phyloP scores from a whole-genome alignment of 2,888 invertebrate species.

The Pediacus dermestoides region DNA sequence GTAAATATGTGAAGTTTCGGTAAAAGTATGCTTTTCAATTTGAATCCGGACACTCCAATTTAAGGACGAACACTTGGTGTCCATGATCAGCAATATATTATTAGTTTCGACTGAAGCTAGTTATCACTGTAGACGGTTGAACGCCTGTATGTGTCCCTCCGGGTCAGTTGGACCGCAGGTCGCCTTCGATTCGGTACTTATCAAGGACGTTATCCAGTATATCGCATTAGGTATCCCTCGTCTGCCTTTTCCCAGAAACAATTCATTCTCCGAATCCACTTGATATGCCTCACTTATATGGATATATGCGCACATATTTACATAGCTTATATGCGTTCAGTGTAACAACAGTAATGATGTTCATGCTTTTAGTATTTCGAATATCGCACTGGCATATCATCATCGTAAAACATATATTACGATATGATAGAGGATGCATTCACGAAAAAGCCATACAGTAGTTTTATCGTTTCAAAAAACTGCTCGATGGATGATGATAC shows the following conservation, averaged over 20 bases:
- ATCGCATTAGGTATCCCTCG: slow-evolving; percentile 3
- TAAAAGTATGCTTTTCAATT: slow-evolving; percentile 31
- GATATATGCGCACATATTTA: slow-evolving; percentile 42
- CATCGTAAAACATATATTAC: too few relatives aligned
- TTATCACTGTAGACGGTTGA: slow-evolving; percentile 31
- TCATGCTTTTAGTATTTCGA: slow-evolving; percentile 2
- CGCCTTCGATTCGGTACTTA: slow-evolving; percentile 31
- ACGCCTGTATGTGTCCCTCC: slow-evolving; percentile 31
- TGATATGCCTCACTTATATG: slow-evolving; percentile 38
- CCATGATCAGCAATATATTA: slow-evolving; percentile 29
- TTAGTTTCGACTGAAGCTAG: slow-evolving; percentile 30
- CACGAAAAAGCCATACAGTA: too few relatives aligned
- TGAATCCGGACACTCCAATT: slow-evolving; percentile 30
- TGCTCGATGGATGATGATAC: too few relatives aligned
- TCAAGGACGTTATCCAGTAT: slow-evolving; percentile 13
- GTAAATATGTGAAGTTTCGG: slow-evolving; percentile 43
- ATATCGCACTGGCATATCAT: too few relatives aligned
- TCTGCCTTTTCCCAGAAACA: slow-evolving; percentile 23
- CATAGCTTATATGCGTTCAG: slow-evolving; percentile 32
- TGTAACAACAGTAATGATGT: slow-evolving; percentile 10
- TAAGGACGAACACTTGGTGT: slow-evolving; percentile 22
- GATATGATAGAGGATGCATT: too few relatives aligned
- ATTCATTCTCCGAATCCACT: slow-evolving; percentile 32
- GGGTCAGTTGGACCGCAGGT: slow-evolving; percentile 31
- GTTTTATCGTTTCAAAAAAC: too few relatives aligned